Evolutionary conservation across 2,113 vertebrate genomes (phyloP).

Genomic region (Aegotheles bennettii): DNA sequence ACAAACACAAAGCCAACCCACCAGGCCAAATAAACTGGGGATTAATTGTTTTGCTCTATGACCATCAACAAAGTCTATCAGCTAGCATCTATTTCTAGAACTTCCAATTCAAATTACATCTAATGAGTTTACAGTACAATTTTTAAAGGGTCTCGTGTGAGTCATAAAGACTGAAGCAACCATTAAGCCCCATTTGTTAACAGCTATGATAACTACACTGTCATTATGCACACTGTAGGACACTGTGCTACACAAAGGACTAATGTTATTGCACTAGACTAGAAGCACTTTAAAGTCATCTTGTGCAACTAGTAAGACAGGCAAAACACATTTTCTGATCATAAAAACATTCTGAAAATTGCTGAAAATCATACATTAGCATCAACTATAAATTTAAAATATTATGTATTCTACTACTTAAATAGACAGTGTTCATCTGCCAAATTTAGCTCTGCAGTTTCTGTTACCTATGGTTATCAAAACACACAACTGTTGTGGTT

Average conservation of each 20-base stretch:
- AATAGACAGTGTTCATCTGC: background rate
- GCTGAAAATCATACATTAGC: background rate
- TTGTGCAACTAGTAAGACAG: conserved; percentile 34
- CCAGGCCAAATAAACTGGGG: background rate
- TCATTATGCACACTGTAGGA: conserved; percentile 56
- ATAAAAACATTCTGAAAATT: conserved; percentile 19
- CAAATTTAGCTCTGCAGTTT: background rate
- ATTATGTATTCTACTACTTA: background rate
- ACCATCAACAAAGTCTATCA: conserved; percentile 24
- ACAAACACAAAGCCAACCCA: background rate
- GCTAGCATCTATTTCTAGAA: conserved; percentile 32
- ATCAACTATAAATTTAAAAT: conserved; percentile 1
- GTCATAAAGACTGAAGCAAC: conserved; percentile 42
- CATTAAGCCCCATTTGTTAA: conserved; percentile 51
- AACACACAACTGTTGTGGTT: background rate
- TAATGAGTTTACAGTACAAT: conserved; percentile 64
- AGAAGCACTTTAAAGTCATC: conserved; percentile 47
- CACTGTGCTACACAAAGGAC: conserved; percentile 33
- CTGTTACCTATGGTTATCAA: background rate
- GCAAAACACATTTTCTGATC: conserved; percentile 31
- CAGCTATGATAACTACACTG: conserved; percentile 57
- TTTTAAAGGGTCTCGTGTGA: conserved; percentile 47
- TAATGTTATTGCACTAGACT: conserved; percentile 33
- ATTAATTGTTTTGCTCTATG: conserved; percentile 22
- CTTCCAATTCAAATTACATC: conserved; percentile 39